A percentile compares a stretch with the other conserved stretches of the same genome.
phyloP scores from a whole-genome alignment of 2,113 vertebrate genomes.

The Neopipo cinnamomea region DNA sequence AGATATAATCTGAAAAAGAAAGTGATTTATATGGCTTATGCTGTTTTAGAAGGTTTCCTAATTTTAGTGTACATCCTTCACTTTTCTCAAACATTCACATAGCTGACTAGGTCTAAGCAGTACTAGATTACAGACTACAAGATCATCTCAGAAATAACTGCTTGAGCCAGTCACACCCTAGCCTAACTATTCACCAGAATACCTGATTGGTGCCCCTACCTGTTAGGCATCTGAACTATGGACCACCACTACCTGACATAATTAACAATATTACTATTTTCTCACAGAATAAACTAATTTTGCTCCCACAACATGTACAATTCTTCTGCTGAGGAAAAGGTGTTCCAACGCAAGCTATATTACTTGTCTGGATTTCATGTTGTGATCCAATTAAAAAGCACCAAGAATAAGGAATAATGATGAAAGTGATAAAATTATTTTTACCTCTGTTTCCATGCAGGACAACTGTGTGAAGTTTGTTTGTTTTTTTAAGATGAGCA shows the following conservation, averaged over 20 bases:
- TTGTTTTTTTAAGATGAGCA: not conserved
- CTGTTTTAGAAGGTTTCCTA: not conserved
- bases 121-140: not conserved
- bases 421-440: not conserved
- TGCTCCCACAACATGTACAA: not conserved
- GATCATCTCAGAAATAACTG: not conserved
- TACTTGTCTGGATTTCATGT: not conserved
- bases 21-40: not conserved
- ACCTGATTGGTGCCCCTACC: not conserved
- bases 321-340: not conserved
- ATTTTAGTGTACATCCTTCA: not conserved
- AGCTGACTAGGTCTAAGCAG: not conserved
- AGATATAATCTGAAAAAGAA: not conserved
- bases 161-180: not conserved
- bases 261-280: not conserved
- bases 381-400: not conserved
- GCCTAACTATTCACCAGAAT: not conserved
- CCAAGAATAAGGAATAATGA: not conserved
- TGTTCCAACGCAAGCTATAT: not conserved
- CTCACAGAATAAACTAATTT: not conserved
- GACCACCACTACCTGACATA: not conserved
- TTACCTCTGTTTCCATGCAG: not conserved
- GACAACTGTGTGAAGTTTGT: not conserved
- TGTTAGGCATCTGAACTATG: not conserved
- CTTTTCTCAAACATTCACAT: not conserved